Base-by-base conservation (phyloP, 2,888 invertebrate genomes). In the Caenorhabditis wallacei region DNA sequence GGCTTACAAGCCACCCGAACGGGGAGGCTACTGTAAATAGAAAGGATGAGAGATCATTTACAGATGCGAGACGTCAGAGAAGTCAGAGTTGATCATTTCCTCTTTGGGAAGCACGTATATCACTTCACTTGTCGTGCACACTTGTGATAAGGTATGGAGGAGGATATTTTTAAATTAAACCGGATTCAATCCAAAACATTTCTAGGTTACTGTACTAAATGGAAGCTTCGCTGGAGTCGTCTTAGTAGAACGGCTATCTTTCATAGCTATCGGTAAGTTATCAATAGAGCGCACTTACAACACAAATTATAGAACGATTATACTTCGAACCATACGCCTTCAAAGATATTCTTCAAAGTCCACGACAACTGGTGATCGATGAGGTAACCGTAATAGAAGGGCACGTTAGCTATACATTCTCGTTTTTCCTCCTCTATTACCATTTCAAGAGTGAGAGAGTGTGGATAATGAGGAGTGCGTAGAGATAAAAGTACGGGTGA, bases 41-140 rank as follows among this genome's bases (percentile, higher is more conserved):
- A 59, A 22, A 54, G 11, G 20, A 51, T 13, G 43, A 70, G n/a
- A 70, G 26, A 51, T 40, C 30, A 18, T 69, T 74, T 85, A 48
- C 81, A 88, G 88, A 57, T 88, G 88, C 80, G 88, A 87, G 57
- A 78, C 82, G 46, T 64, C 84, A 16, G 74, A 82, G 30, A 76
- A 75, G n/a, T 24, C 76, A 7, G 84, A 86, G 46, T 64, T 88
- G 63, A 84, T 79, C 51, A 79, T 88, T 53, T 70, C 81, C 53
- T 84, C 87, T 20, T 78, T 88, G 69, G 88, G 88, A 20, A 80
- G 82, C 46, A 80, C 84, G 37, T 87, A 84, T 80, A 83, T 86
- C 71, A 75, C 80, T 20, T 84, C 86, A 48, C 82, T 88, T 40
- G 81, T 84, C 43, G 84, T 88, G 57, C 88, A 88, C 74, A 84